Evolutionary conservation across 2,797 vertebrate genomes (phyloP).

Genomic region (Pangasius djambal): DNA sequence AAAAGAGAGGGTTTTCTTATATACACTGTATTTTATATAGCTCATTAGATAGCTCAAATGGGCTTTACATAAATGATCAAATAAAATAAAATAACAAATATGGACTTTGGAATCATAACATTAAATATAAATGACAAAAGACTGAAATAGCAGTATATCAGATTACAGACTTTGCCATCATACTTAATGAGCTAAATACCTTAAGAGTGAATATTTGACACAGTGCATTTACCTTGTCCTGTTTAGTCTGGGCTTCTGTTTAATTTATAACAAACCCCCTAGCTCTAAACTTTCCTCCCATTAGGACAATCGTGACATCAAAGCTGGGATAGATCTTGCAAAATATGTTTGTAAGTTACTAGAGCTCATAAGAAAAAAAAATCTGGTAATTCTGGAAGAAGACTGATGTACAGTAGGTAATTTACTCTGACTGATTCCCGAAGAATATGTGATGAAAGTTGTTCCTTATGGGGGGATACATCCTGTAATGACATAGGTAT

Average conservation of each 20-base stretch:
- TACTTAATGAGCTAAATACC: neutral
- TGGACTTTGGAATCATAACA: neutral
- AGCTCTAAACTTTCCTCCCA: neutral
- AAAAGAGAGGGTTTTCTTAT: neutral
- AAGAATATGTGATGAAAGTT: neutral
- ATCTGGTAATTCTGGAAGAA: neutral
- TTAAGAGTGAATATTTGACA: neutral
- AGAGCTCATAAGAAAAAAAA: neutral
- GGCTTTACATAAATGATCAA: neutral
- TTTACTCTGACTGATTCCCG: neutral
- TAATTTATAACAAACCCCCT: neutral
- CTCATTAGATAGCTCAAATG: neutral
- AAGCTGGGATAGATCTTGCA: neutral
- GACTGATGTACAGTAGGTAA: neutral
- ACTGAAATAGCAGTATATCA: neutral
- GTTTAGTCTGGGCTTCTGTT: neutral
- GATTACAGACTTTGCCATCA: neutral
- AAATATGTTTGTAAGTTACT: neutral
- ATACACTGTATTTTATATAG: neutral
- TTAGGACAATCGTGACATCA: neutral
- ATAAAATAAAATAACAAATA: neutral
- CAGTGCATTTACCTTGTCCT: neutral
- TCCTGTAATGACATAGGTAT: neutral
- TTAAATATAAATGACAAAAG: neutral
- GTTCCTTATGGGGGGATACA: neutral